A percentile compares a stretch with the other conserved stretches of the same genome.
Conservation (phyloP, 2,888 invertebrate genomes). For the Hemithea aestivaria region DNA sequence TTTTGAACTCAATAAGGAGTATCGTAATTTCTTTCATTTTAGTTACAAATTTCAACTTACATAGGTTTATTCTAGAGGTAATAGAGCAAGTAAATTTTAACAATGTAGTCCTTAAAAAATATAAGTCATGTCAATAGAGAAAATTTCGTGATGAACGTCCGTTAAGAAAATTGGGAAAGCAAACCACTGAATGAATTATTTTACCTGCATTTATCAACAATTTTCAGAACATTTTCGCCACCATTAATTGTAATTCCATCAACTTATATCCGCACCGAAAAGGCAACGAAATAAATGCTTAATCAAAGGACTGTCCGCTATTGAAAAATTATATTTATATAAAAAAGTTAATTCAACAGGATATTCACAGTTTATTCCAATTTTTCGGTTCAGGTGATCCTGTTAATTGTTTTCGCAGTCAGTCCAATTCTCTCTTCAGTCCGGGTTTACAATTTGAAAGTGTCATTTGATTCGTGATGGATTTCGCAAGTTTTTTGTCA, state of each 20-base stretch:
- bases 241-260: background rate
- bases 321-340: conserved; percentile 60
- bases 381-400: conserved; percentile 59
- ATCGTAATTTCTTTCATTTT: no score
- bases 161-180: no score
- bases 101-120: no score
- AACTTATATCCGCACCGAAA: conserved; percentile 6
- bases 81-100: no score
- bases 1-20: no score
- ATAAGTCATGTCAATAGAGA: no score
- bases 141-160: no score
- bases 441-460: conserved; percentile 73
- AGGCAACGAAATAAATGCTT: conserved; percentile 30
- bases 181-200: no score
- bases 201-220: no score
- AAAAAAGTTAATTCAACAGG: conserved; percentile 40
- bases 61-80: no score
- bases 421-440: conserved; percentile 68
- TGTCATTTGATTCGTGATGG: conserved; percentile 77
- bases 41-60: no score
- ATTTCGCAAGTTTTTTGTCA: conserved; percentile 71
- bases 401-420: conserved; percentile 71
- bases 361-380: conserved; percentile 62
- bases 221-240: no score
- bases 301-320: conserved; percentile 34